These are phyloP conservation scores for Tenrec ecaudatus DNA, from an alignment of 2,113 vertebrate genomes.

Conservation along the genomic window DNA sequence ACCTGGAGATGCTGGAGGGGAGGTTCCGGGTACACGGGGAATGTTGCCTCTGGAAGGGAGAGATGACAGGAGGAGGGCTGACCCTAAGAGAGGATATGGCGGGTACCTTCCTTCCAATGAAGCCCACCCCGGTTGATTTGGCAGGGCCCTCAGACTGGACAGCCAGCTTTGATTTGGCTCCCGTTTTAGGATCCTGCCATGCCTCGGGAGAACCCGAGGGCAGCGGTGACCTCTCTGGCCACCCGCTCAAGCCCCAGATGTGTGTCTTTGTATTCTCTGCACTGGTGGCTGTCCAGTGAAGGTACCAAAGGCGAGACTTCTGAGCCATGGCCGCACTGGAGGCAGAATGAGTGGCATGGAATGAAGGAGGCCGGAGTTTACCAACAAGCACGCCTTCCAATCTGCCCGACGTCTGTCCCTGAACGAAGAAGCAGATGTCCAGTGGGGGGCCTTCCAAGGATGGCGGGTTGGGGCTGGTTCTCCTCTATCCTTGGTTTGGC, in stretches of 20 bases:
- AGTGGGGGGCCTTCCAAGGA: constrained; percentile 77
- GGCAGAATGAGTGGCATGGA: constrained; percentile 67
- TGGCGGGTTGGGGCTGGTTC: constrained; percentile 61
- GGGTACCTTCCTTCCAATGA: accelerated
- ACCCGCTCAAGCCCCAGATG: not conserved
- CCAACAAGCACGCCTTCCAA: constrained; percentile 82
- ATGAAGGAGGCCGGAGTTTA: constrained; percentile 79
- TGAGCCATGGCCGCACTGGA: constrained; percentile 47
- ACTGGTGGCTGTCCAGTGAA: constrained; percentile 22
- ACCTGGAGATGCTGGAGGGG: not conserved
- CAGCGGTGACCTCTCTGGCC: accelerated
- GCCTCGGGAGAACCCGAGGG: accelerated
- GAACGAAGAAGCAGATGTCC: constrained; percentile 78
- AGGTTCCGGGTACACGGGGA: not conserved
- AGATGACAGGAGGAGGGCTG: too few species aligned
- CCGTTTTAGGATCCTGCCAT: not conserved
- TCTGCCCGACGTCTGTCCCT: constrained; percentile 83
- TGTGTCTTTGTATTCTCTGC: not conserved
- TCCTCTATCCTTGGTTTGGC: not conserved
- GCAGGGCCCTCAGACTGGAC: not conserved
- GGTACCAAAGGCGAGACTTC: not conserved
- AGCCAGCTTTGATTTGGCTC: not conserved
- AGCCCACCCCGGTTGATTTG: not conserved
- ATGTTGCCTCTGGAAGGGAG: accelerated
- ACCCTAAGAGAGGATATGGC: accelerated